These are phyloP conservation scores for Vireo griseus DNA, from an alignment of 2,797 vertebrate species.

Conservation along the genomic window DNA sequence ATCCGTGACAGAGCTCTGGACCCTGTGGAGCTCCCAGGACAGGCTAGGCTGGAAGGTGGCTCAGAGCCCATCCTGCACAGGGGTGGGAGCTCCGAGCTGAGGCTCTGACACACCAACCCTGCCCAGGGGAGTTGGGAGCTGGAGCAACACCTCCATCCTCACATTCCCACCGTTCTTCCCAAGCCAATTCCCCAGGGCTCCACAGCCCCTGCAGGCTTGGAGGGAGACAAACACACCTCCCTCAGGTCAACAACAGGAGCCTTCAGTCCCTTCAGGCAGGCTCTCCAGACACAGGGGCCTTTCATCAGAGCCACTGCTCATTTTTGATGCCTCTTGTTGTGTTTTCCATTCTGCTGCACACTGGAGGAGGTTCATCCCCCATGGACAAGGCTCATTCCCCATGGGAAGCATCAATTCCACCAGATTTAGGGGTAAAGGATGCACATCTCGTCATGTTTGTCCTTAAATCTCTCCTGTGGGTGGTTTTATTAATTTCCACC, in stretches of 20 bases:
- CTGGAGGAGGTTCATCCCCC: not conserved
- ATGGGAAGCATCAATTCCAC: not conserved
- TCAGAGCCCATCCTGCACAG: not conserved
- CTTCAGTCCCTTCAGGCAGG: not conserved
- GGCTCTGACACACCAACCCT: not conserved
- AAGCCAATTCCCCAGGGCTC: not conserved
- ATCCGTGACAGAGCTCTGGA: rapidly evolving
- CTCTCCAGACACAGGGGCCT: not conserved
- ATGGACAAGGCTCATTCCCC: not conserved
- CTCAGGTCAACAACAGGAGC: not conserved
- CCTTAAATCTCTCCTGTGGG: not conserved
- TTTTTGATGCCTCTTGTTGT: not conserved
- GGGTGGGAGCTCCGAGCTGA: rapidly evolving
- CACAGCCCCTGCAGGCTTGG: not conserved
- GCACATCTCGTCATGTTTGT: not conserved
- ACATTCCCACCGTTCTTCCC: not conserved
- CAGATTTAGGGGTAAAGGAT: not conserved
- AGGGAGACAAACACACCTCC: not conserved
- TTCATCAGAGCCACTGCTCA: not conserved
- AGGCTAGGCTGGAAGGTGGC: not conserved
- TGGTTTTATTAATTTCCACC: not conserved
- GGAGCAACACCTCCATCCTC: not conserved
- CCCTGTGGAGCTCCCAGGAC: not conserved
- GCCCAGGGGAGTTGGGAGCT: rapidly evolving
- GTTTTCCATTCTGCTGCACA: not conserved